Conservation (phyloP, 1,140 invertebrate species). For the Dysdera silvatica region DNA sequence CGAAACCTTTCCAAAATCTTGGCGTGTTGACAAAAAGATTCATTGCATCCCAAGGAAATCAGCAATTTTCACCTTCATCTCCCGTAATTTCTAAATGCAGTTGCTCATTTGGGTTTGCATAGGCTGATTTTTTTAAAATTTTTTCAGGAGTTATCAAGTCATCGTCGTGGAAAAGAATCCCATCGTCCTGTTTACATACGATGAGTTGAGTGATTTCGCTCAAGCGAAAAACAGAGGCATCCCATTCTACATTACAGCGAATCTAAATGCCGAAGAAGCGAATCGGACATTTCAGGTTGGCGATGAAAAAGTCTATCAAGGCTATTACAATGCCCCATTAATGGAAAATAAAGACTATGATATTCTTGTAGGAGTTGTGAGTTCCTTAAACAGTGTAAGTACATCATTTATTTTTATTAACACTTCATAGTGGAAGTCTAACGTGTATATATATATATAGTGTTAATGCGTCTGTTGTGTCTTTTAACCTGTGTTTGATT, state of each 20-base stretch:
- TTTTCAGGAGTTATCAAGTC: constrained; percentile 59
- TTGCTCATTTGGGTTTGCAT: too few species aligned
- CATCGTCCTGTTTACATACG: constrained; percentile 52
- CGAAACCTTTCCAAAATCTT: too few species aligned
- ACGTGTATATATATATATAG: too few species aligned
- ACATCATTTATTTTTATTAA: neutral
- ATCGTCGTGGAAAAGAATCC: constrained; percentile 59
- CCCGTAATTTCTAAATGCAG: too few species aligned
- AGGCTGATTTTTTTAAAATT: neutral
- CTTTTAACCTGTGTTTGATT: too few species aligned
- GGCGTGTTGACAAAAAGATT: too few species aligned
- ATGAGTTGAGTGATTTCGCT: constrained; percentile 51
- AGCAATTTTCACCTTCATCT: too few species aligned
- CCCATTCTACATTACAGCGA: constrained; percentile 70
- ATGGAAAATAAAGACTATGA: constrained; percentile 55
- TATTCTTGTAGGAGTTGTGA: constrained; percentile 63
- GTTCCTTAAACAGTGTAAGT: constrained; percentile 53
- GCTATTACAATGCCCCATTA: constrained; percentile 70
- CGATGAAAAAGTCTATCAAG: constrained; percentile 61
- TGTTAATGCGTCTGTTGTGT: too few species aligned
- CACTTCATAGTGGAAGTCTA: neutral
- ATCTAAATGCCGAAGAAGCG: constrained; percentile 52
- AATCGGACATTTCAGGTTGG: constrained; percentile 63
- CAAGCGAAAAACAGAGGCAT: constrained; percentile 53
- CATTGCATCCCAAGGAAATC: too few species aligned